A percentile compares a stretch with the other conserved stretches of the same genome.
These are phyloP conservation scores for Patagioenas fasciata DNA, from an alignment of 2,113 vertebrate genomes.

Conservation along the genomic window DNA sequence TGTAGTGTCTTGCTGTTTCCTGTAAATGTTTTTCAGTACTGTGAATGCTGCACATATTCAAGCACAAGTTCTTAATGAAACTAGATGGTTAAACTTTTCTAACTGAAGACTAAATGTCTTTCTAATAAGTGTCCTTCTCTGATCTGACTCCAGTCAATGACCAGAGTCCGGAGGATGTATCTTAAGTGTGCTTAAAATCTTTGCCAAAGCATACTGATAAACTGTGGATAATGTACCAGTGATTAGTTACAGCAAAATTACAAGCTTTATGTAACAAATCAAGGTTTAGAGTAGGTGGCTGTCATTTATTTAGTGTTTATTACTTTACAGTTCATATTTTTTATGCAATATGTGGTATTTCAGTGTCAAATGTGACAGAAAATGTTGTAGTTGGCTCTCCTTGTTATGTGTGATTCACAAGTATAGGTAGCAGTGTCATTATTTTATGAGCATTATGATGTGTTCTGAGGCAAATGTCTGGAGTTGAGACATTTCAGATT, in stretches of 20 bases:
- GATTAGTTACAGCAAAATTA: background rate
- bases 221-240: background rate
- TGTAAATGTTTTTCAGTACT: background rate
- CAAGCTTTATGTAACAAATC: background rate
- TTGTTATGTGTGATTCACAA: background rate
- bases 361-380: background rate
- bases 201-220: background rate
- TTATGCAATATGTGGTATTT: background rate
- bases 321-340: background rate
- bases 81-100: background rate
- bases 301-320: background rate
- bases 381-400: background rate
- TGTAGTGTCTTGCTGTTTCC: background rate
- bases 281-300: background rate
- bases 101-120: background rate
- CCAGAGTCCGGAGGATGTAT: accelerated
- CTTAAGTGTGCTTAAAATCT: background rate
- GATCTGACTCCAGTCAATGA: background rate
- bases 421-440: background rate
- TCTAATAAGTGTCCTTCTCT: background rate
- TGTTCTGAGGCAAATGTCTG: background rate
- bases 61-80: background rate
- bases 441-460: background rate
- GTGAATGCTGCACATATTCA: background rate
- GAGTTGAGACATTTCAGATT: background rate